Evolutionary conservation across 2,797 vertebrate species (phyloP).

Genomic region (Galagoides demidoff): DNA sequence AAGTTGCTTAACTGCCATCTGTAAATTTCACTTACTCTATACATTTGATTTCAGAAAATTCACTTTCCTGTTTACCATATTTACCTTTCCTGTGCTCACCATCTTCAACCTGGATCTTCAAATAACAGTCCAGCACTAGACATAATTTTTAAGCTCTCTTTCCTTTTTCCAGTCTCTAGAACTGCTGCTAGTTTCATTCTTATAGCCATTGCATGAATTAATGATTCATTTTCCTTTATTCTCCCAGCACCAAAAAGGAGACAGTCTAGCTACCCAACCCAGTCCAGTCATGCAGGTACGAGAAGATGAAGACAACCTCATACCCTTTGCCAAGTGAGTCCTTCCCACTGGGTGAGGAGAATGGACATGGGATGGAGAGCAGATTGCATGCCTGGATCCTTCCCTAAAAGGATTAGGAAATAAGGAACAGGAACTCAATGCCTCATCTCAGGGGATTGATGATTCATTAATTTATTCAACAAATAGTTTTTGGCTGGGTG

Average conservation of each 20-base stretch:
- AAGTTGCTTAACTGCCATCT: background rate
- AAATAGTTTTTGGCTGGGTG: background rate
- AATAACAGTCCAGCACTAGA: background rate
- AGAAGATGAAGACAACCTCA: conserved; percentile 49
- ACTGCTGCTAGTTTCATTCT: background rate
- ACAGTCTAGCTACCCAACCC: background rate
- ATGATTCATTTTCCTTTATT: conserved; percentile 62
- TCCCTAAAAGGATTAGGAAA: background rate
- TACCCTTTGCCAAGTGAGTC: conserved; percentile 81
- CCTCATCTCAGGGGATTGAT: background rate
- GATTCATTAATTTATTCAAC: conserved; percentile 25
- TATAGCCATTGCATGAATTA: conserved; percentile 22
- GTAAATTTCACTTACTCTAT: background rate
- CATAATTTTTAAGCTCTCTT: background rate
- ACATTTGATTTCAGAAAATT: background rate
- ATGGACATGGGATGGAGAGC: background rate
- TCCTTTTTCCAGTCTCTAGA: background rate
- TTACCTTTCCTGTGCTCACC: background rate
- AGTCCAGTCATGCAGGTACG: conserved; percentile 47
- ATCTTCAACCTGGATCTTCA: background rate
- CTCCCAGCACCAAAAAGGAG: conserved; percentile 34
- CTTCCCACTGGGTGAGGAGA: background rate
- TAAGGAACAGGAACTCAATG: background rate
- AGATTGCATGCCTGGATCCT: background rate
- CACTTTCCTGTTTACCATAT: background rate